phyloP scores from a whole-genome alignment of 2,888 invertebrate species.

The Aelia acuminata region DNA sequence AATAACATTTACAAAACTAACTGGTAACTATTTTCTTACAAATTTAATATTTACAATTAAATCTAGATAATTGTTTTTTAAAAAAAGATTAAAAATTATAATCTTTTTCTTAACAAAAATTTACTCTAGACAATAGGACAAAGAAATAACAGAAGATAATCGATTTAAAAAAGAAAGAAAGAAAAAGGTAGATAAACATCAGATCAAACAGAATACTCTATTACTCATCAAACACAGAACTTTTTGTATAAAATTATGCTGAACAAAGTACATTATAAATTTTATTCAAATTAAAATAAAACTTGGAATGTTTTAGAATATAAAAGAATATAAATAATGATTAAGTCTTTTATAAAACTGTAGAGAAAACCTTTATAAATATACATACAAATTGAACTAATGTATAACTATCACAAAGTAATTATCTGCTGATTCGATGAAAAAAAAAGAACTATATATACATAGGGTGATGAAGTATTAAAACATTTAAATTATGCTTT shows the following conservation, averaged over 20 bases:
- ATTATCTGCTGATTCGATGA: constrained; percentile 18
- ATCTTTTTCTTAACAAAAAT: constrained; percentile 1
- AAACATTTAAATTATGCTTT: background rate
- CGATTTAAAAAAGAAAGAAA: background rate
- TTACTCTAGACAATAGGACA: background rate
- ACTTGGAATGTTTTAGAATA: constrained; percentile 57
- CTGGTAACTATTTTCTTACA: constrained; percentile 33
- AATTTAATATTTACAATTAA: constrained; percentile 36
- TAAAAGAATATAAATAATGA: constrained; percentile 56
- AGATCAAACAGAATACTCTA: constrained; percentile 32
- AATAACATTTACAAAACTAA: constrained; percentile 42
- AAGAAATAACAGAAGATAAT: background rate
- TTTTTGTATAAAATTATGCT: constrained; percentile 42
- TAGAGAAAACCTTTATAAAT: constrained; percentile 52
- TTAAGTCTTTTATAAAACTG: constrained; percentile 58
- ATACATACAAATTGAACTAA: constrained; percentile 48
- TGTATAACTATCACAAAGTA: constrained; percentile 55
- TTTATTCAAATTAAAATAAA: constrained; percentile 44
- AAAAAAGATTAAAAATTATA: background rate
- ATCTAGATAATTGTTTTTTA: background rate
- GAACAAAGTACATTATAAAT: constrained; percentile 33
- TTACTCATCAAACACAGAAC: constrained; percentile 25
- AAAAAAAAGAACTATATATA: background rate
- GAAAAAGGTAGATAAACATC: constrained; percentile 28
- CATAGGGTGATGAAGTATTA: background rate